Percentiles rank a stretch among this genome's conserved stretches.
phyloP scores from a whole-genome alignment of 2,888 invertebrate genomes.

The Neoitamus cyanurus region DNA sequence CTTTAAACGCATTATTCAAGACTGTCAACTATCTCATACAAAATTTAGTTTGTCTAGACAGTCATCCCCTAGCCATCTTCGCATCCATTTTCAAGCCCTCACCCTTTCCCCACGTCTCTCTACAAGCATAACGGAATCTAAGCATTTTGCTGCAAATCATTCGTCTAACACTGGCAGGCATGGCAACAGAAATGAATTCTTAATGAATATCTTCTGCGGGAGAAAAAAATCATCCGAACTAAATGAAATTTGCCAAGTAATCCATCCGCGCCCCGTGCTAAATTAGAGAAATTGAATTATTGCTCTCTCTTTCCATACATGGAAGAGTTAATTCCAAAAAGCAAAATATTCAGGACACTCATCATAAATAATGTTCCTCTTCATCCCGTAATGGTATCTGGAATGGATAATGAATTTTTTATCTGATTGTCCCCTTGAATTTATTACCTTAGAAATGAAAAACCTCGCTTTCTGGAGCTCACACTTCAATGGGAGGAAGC shows the following conservation, averaged over 20 bases:
- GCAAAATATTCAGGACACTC: not conserved
- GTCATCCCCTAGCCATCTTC: not conserved
- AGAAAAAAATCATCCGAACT: not conserved
- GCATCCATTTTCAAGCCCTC: not conserved
- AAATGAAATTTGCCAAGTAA: not conserved
- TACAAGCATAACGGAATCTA: not conserved
- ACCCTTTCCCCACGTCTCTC: not conserved
- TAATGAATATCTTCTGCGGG: not conserved
- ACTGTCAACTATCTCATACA: not conserved
- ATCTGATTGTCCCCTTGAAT: not conserved
- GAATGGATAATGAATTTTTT: constrained; percentile 1
- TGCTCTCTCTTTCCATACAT: not conserved
- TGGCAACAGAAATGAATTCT: not conserved
- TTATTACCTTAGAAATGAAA: not conserved
- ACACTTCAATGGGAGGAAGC: not conserved
- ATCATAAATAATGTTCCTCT: not conserved
- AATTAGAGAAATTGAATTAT: constrained; percentile 5
- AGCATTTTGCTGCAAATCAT: not conserved
- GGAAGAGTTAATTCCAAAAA: not conserved
- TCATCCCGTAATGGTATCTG: not conserved
- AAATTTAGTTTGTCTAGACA: not conserved
- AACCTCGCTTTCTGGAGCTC: not conserved
- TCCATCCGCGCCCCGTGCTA: not conserved
- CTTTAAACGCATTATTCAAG: not conserved
- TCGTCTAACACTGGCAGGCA: not conserved